phyloP scores from a whole-genome alignment of 2,888 invertebrate genomes.

The Clunio marinus region DNA sequence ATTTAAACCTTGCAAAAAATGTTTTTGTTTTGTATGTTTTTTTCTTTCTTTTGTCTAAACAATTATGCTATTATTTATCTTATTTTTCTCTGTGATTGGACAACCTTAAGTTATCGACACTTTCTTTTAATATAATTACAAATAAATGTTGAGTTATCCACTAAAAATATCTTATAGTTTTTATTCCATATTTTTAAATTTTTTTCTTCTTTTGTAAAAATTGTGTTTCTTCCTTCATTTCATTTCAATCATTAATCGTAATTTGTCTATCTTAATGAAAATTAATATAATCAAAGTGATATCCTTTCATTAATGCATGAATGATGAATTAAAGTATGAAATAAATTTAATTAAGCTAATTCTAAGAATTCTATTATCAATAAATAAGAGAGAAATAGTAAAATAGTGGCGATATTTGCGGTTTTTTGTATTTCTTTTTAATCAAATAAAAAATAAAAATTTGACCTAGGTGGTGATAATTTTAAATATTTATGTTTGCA shows the following conservation, averaged over 20 bases:
- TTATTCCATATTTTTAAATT: not conserved
- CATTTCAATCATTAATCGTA: no score
- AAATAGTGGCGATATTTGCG: conserved; percentile 1
- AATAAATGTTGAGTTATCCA: not conserved
- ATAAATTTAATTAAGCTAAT: not conserved
- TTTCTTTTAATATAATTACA: not conserved
- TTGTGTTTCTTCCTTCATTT: not conserved
- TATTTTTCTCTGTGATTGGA: no score
- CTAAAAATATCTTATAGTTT: conserved; percentile 10
- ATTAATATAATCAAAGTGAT: no score
- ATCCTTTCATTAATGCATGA: no score
- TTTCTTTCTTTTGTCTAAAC: not conserved
- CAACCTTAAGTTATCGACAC: no score
- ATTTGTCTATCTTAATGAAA: not conserved
- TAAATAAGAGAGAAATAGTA: conserved; percentile 7
- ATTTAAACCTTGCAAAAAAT: no score
- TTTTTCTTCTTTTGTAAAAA: not conserved
- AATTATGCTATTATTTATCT: conserved; percentile 5
- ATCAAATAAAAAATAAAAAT: no score
- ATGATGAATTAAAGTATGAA: not conserved
- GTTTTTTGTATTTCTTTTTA: no score
- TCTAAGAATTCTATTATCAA: not conserved
- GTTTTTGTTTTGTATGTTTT: no score
- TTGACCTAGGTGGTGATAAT: no score
- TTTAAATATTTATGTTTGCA: no score